Base-by-base conservation (phyloP, 2,888 invertebrate genomes). In the Allophyes oxyacanthae region DNA sequence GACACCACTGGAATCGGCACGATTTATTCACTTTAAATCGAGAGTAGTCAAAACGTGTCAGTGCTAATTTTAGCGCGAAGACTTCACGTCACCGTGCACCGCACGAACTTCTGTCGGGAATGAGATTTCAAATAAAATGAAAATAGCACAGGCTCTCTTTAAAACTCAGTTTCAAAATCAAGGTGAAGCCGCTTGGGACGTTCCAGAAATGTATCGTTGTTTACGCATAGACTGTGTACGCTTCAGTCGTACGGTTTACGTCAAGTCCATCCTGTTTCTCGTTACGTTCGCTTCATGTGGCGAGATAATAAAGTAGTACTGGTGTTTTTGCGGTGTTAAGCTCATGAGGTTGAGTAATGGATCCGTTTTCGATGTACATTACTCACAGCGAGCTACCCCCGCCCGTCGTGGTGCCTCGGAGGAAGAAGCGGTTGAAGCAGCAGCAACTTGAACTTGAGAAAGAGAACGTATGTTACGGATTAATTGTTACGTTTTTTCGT, bases 131-230 rank as follows among this genome's bases (percentile, higher is more conserved):
- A 83, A 81, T 83, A 78, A 88, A 90, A 86, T 92, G 84, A 93
- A 94, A 94, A 93, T 93, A 93, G 92, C 91, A 82, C 87, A 79
- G 83, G 77, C 86, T 83, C 84, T 82, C 80, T 78, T 84, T 86
- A 84, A 90, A 89, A 87, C 83, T 86, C 88, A 87, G 81, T 87
- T 92, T 94, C 92, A 93, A 94, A 93, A 93, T 93, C 94, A 93
- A 93, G 94, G 94, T 93, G 92, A 93, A 83, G 88, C 79, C 85
- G 84, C 86, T 86, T 87, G 84, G 79, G 89, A 82, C 90, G 87
- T 91, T 92, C 87, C 87, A 86, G 90, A 88, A 86, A 89, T 88
- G 91, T 83, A 83, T 75, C 76, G 63, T 75, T 86, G 87, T 89
- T 88, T 86, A 89, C 86, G 77, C 79, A 77, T 72, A 71, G 78